These are phyloP conservation scores for Agrotis segetum DNA, from an alignment of 2,888 invertebrate genomes.

Conservation along the genomic window DNA sequence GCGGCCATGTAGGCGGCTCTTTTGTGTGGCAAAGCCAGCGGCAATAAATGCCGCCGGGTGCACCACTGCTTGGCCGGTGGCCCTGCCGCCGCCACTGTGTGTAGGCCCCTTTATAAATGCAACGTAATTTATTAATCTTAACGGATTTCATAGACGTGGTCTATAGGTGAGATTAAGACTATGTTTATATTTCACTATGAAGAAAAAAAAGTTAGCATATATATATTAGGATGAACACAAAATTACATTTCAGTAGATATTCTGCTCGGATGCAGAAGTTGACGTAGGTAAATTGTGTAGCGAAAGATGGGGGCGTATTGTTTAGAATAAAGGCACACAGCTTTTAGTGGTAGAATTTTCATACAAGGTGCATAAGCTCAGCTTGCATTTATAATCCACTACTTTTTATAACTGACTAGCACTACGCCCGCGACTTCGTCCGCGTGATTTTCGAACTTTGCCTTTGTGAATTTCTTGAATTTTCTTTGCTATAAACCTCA, in stretches of 20 bases:
- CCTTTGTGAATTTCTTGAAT: too few relatives aligned
- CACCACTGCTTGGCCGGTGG: too few relatives aligned
- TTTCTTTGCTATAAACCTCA: too few relatives aligned
- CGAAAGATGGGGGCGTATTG: conserved; percentile 10
- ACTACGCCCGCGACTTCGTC: too few relatives aligned
- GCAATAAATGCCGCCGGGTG: too few relatives aligned
- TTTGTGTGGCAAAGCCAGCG: too few relatives aligned
- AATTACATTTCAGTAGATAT: conserved; percentile 1
- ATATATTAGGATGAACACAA: too few relatives aligned
- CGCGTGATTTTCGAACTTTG: too few relatives aligned
- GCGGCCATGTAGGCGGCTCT: too few relatives aligned
- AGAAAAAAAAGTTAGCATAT: too few relatives aligned
- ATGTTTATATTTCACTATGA: not conserved
- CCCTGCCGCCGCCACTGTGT: too few relatives aligned
- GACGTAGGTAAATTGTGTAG: not conserved
- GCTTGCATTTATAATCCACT: too few relatives aligned
- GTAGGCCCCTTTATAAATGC: not conserved
- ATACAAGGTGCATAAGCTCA: not conserved
- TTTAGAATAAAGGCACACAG: not conserved
- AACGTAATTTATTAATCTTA: not conserved
- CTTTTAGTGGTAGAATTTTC: not conserved
- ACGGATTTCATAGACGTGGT: not conserved
- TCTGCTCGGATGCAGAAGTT: conserved; percentile 3
- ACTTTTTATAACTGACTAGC: not conserved
- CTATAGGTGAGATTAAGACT: not conserved